A percentile compares a stretch with the other conserved stretches of the same genome.
These are phyloP conservation scores for Oxystoma pomonae DNA, from an alignment of 2,888 invertebrate species.

Conservation along the genomic window DNA sequence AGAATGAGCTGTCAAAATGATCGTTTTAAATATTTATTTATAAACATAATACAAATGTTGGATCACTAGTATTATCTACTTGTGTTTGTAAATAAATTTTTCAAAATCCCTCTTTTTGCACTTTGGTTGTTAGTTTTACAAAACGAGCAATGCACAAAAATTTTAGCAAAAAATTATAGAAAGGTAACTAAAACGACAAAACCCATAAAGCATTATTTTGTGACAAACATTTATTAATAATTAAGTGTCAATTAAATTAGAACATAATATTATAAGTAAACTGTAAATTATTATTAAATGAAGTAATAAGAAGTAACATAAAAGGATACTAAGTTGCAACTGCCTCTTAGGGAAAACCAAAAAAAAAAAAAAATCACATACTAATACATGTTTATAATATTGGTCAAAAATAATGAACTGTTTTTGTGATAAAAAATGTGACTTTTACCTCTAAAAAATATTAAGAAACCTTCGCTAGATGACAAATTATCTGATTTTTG, in stretches of 20 bases:
- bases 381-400: too few relatives aligned
- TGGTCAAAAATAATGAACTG: too few relatives aligned
- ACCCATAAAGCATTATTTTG: conserved; percentile 48
- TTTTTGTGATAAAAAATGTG: too few relatives aligned
- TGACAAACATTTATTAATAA: conserved; percentile 51
- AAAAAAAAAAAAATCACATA: too few relatives aligned
- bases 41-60: neutral
- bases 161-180: conserved; percentile 24
- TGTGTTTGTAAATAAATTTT: neutral
- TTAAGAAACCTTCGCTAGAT: conserved; percentile 40
- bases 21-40: neutral
- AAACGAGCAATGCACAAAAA: conserved; percentile 33
- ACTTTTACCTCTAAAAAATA: too few relatives aligned
- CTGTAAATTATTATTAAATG: too few relatives aligned
- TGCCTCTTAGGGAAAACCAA: too few relatives aligned
- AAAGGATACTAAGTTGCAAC: too few relatives aligned
- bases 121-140: conserved; percentile 12
- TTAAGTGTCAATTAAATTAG: conserved; percentile 47
- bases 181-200: conserved; percentile 48
- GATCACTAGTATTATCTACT: neutral
- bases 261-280: conserved; percentile 38
- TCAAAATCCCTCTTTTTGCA: neutral
- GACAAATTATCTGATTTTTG: conserved; percentile 36
- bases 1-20: neutral
- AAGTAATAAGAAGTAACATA: too few relatives aligned